These are phyloP conservation scores for Chaunax sp. DNA, from an alignment of 2,797 vertebrate species.

Conservation along the genomic window DNA sequence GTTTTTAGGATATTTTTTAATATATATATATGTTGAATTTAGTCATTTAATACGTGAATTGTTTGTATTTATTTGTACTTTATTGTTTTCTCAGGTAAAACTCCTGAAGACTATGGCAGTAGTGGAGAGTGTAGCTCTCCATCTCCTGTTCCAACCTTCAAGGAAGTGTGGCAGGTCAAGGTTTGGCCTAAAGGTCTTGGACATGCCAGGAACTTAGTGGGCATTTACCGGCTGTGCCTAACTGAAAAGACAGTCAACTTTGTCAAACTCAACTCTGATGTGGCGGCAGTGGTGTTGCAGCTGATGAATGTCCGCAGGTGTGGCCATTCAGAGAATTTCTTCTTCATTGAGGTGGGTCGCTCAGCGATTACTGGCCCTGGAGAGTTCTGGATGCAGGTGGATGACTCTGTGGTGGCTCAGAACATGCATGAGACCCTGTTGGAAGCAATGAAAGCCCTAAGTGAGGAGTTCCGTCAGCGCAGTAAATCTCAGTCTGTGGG, in stretches of 20 bases:
- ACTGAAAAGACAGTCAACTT: conserved; percentile 89
- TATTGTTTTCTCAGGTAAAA: conserved; percentile 76
- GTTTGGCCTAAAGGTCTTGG: conserved; percentile 89
- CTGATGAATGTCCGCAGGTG: conserved; percentile 89
- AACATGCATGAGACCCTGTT: conserved; percentile 92
- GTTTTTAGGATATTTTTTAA: neutral
- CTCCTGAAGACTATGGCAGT: conserved; percentile 79
- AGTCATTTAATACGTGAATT: neutral
- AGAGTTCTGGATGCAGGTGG: conserved; percentile 89
- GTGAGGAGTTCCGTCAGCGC: conserved; percentile 89
- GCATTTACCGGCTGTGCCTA: conserved; percentile 88
- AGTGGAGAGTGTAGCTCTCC: conserved; percentile 83
- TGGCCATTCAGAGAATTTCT: conserved; percentile 89
- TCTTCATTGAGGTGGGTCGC: conserved; percentile 91
- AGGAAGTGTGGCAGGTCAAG: conserved; percentile 91
- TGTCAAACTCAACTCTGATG: conserved; percentile 87
- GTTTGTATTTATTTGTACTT: conserved; percentile 21
- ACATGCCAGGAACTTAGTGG: conserved; percentile 86
- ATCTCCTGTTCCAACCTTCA: conserved; percentile 85
- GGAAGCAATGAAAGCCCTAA: conserved; percentile 91
- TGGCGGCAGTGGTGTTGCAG: conserved; percentile 85
- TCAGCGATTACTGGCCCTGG: conserved; percentile 85
- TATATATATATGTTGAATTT: neutral
- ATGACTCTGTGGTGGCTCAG: conserved; percentile 88
- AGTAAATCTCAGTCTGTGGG: conserved; percentile 87